Percentiles rank a stretch among this genome's conserved stretches.
Evolutionary conservation across 2,888 invertebrate genomes (phyloP).

Genomic region (Andrena bucephala): DNA sequence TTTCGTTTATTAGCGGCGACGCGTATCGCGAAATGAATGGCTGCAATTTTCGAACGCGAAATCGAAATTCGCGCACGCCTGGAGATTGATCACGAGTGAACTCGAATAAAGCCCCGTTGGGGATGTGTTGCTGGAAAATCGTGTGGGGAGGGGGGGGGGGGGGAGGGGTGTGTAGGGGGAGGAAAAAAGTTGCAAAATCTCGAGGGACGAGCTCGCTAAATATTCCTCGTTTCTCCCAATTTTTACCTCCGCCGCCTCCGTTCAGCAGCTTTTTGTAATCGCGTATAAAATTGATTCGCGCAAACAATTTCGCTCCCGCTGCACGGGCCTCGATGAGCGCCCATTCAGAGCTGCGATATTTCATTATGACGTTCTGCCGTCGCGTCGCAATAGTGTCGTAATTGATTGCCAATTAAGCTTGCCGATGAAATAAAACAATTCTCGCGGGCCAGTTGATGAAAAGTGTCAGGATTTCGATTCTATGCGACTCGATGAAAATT

Average conservation of each 20-base stretch:
- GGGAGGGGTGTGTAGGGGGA: neutral
- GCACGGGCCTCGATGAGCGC: neutral
- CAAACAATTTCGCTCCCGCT: neutral
- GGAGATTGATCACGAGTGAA: constrained; percentile 69
- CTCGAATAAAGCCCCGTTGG: constrained; percentile 32
- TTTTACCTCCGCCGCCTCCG: neutral
- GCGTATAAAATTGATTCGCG: constrained; percentile 18
- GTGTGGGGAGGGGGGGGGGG: neutral
- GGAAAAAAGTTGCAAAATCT: constrained; percentile 21
- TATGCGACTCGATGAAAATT: neutral
- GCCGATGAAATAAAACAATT: neutral
- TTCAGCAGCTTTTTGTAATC: constrained; percentile 7
- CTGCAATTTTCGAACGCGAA: constrained; percentile 72
- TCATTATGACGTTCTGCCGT: neutral
- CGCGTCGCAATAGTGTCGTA: neutral
- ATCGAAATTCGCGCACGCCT: constrained; percentile 64
- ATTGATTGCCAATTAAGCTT: constrained; percentile 7
- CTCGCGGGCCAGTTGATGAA: neutral
- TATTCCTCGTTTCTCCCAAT: neutral
- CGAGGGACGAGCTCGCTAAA: constrained; percentile 24
- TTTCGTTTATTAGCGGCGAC: constrained; percentile 70
- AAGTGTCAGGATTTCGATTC: neutral
- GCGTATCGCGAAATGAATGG: constrained; percentile 71
- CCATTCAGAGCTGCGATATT: constrained; percentile 1
- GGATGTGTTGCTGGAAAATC: constrained; percentile 33